Base-by-base conservation (phyloP, 64 coral and sea anemone genomes). In the Exaiptasia diaphana region DNA sequence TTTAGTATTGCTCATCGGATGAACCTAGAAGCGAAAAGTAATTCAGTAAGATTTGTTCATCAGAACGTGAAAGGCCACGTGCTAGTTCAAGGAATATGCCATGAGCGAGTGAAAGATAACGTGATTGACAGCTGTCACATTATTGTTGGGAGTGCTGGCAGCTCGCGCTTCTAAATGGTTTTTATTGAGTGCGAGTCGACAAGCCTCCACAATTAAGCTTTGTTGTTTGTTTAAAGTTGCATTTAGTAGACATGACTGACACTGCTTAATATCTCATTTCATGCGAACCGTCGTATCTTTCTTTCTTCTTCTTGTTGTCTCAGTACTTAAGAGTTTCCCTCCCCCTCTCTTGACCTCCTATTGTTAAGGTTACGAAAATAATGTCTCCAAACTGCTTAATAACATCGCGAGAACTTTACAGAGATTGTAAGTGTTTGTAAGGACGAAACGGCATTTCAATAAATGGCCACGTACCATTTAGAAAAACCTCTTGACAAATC, bases 211-310 rank as follows among this genome's bases (percentile, higher is more conserved):
- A 73, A 73, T 73, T 73, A 46, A 27, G 40, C 69, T 73, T 42
- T 42, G 69, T 73, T 73, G 69, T 73, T 73, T 73, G 69, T 73
- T 73, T 73, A 73, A 73, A 73, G 38, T 73, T 73, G n/a, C 69
- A 73, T 73, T 73, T 73, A 73, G 36, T 73, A 48, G 69, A 73
- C 44, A 12, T 45, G 69, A 4, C n/a, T n/a, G n/a, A n/a, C 32
- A 25, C 69, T 73, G 69, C 28, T 27, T 73, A 73, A 40, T 73
- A 46, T 73, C 69, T 45, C 38, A 27, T 65, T 65, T 20, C 61
- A 35, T 0, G 30, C 38, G 61, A 65, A 65, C 61, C 32, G 21
- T 65, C 61, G 31, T 36, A 73, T 49, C 69, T 25, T 22, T 49
- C 44, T 49, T 49, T 49, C 69, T 73, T 73, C 36, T 73, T 45